These are phyloP conservation scores for Xiphydria camelus DNA, from an alignment of 2,888 invertebrate genomes.

Conservation along the genomic window DNA sequence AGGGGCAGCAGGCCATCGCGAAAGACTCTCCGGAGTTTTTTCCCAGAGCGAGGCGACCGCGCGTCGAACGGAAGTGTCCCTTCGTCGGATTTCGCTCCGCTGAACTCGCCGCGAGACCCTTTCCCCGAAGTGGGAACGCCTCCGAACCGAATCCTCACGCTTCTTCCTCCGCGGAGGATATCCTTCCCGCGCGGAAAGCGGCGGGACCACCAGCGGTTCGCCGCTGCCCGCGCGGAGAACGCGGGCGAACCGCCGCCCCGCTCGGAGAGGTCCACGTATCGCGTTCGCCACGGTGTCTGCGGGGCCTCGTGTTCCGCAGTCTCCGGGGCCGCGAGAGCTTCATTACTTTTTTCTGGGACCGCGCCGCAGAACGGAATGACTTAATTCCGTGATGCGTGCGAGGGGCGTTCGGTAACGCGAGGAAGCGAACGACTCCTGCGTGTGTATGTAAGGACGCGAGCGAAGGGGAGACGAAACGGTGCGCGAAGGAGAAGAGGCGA, in stretches of 20 bases:
- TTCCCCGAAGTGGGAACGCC: slow-evolving; percentile 17
- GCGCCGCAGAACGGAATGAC: slow-evolving; percentile 32
- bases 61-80: background rate
- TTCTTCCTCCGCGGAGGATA: slow-evolving; percentile 29
- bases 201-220: slow-evolving; percentile 13
- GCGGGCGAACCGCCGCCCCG: background rate
- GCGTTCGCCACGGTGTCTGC: slow-evolving; percentile 28
- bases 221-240: slow-evolving; percentile 7
- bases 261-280: slow-evolving; percentile 10
- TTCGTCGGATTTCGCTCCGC: background rate
- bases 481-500: slow-evolving; percentile 1
- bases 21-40: too few relatives aligned
- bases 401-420: slow-evolving; percentile 6
- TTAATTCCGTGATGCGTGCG: slow-evolving; percentile 26
- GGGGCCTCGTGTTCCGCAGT: slow-evolving; percentile 16
- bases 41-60: too few relatives aligned
- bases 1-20: too few relatives aligned
- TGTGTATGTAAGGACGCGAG: too few relatives aligned
- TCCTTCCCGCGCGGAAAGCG: slow-evolving; percentile 12
- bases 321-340: slow-evolving; percentile 23
- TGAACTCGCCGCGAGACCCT: background rate
- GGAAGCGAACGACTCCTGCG: background rate
- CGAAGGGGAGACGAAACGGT: too few relatives aligned
- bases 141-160: slow-evolving; percentile 34
- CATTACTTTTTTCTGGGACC: slow-evolving; percentile 38